Conservation (phyloP, 2,888 invertebrate species). For the Tetanocera ferruginea region DNA sequence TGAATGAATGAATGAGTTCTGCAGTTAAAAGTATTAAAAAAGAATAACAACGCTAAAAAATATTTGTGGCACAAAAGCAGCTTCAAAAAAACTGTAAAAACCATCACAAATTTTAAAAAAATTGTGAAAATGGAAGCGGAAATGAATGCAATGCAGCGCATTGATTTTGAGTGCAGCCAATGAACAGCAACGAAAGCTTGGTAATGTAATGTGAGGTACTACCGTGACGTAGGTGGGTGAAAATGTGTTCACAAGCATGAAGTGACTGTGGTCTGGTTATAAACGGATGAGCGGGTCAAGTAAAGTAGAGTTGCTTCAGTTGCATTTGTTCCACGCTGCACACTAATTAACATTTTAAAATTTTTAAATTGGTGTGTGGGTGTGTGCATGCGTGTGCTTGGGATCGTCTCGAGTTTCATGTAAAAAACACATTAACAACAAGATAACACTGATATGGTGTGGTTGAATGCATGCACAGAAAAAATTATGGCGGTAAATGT, state of each 20-base stretch:
- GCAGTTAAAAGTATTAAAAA: neutral
- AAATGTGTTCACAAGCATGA: too few species aligned
- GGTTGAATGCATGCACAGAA: too few species aligned
- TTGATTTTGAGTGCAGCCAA: neutral
- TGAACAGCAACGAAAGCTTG: neutral
- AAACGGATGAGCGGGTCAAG: too few species aligned
- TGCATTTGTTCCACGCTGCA: too few species aligned
- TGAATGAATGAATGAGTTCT: neutral
- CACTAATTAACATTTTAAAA: too few species aligned
- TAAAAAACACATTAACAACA: neutral
- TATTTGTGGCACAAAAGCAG: slow-evolving; percentile 16
- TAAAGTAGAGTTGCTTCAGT: too few species aligned
- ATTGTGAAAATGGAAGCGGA: neutral
- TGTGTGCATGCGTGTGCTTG: neutral
- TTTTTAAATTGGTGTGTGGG: neutral
- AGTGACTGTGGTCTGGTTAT: too few species aligned
- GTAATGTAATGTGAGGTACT: too few species aligned
- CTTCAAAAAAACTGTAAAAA: neutral
- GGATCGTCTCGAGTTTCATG: neutral
- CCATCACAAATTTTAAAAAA: neutral
- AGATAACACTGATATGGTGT: too few species aligned
- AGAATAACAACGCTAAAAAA: slow-evolving; percentile 16
- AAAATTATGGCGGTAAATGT: too few species aligned
- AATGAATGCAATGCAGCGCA: slow-evolving; percentile 6
- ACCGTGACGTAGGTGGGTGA: too few species aligned